Percentiles rank a stretch among this genome's conserved stretches.
phyloP scores from a whole-genome alignment of 2,113 vertebrate species.

The Nibea albiflora region DNA sequence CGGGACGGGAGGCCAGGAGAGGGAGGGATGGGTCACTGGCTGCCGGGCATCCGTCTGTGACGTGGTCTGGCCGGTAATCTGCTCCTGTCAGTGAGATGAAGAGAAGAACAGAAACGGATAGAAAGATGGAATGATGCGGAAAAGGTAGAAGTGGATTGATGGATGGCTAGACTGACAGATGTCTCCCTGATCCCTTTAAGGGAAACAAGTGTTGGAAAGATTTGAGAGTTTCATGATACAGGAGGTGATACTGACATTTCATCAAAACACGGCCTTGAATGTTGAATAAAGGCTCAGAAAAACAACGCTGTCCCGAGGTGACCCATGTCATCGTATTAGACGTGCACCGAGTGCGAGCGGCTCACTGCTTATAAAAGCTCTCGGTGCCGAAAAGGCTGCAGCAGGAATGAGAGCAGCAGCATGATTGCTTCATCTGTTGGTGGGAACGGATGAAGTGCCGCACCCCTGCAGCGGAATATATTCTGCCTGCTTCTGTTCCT shows the following conservation, averaged over 20 bases:
- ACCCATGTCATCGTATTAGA: neutral
- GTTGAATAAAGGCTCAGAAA: constrained; percentile 25
- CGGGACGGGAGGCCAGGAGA: constrained; percentile 18
- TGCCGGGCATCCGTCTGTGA: constrained; percentile 41
- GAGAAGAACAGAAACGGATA: constrained; percentile 4
- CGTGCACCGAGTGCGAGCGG: neutral
- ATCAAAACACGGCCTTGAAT: neutral
- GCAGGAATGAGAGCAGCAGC: constrained; percentile 21
- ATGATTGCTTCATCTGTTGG: constrained; percentile 1
- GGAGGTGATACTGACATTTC: neutral
- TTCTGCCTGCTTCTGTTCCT: neutral
- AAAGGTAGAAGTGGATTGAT: neutral
- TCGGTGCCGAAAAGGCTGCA: constrained; percentile 18
- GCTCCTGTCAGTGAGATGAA: neutral
- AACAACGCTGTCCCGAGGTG: constrained; percentile 22
- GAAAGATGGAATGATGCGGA: neutral
- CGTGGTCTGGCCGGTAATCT: constrained; percentile 60
- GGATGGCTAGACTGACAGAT: neutral
- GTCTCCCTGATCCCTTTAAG: neutral
- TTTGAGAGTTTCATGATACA: neutral
- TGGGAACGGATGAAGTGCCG: neutral
- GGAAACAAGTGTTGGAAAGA: neutral
- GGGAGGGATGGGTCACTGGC: constrained; percentile 48
- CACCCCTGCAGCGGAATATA: neutral
- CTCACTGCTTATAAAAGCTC: constrained; percentile 2